phyloP scores from a whole-genome alignment of 2,888 invertebrate genomes.

The Physocephala rufipes region DNA sequence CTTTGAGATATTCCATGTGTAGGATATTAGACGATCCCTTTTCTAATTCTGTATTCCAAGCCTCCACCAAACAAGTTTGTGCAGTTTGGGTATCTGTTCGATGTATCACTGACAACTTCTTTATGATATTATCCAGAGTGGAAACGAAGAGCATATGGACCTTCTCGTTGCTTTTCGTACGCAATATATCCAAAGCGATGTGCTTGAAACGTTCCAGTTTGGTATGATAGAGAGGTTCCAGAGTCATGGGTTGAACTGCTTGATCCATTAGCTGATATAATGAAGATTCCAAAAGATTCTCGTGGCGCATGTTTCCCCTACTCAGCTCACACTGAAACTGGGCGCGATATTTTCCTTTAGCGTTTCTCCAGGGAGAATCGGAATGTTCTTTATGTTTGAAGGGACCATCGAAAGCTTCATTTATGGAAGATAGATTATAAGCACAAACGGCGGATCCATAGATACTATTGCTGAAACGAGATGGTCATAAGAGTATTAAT shows the following conservation, averaged over 20 bases:
- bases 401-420: constrained; percentile 83
- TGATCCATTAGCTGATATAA: constrained; percentile 89
- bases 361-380: constrained; percentile 80
- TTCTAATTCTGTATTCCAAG: constrained; percentile 72
- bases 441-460: constrained; percentile 92
- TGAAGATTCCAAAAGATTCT: constrained; percentile 72
- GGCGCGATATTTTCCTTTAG: constrained; percentile 68
- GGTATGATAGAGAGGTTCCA: constrained; percentile 75
- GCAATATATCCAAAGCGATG: constrained; percentile 80
- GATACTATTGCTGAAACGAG: constrained; percentile 77
- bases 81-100: constrained; percentile 58
- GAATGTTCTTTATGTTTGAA: constrained; percentile 85
- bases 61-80: constrained; percentile 84
- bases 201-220: constrained; percentile 78
- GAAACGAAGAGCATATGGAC: constrained; percentile 85
- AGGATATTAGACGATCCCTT: constrained; percentile 65
- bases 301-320: constrained; percentile 55
- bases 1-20: constrained; percentile 81
- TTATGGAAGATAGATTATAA: constrained; percentile 84
- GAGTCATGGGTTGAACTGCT: constrained; percentile 79
- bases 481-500: constrained; percentile 23
- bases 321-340: constrained; percentile 73
- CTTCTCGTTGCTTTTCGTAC: constrained; percentile 74
- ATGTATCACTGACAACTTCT: constrained; percentile 79
- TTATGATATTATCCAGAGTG: constrained; percentile 77